Conservation (phyloP, 1,140 invertebrate genomes). For the Phortica variegata region DNA sequence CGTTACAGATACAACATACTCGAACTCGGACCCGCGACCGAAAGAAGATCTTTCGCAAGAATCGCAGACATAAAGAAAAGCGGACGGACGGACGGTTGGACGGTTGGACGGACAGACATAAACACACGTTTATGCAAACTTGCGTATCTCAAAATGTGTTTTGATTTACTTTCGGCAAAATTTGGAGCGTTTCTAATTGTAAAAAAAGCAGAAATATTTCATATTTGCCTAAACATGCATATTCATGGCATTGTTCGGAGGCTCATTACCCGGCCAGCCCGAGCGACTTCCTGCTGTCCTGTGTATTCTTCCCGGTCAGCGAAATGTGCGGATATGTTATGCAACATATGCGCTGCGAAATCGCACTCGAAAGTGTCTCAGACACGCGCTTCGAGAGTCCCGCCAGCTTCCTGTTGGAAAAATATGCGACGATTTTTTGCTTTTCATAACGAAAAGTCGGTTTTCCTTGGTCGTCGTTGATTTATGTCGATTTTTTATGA, state of each 20-base stretch:
- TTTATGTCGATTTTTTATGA: constrained; percentile 49
- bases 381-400: constrained; percentile 2
- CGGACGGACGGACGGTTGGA: too few species aligned
- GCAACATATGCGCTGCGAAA: constrained; percentile 33
- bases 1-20: background rate
- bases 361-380: constrained; percentile 12
- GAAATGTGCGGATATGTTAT: constrained; percentile 44
- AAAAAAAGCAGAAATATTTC: constrained; percentile 16
- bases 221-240: too few species aligned
- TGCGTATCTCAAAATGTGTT: too few species aligned
- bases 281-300: constrained; percentile 4
- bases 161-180: too few species aligned
- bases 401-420: constrained; percentile 6
- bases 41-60: background rate
- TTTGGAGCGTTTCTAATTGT: constrained; percentile 35
- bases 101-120: too few species aligned
- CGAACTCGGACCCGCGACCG: too few species aligned
- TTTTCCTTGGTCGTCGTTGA: constrained; percentile 14
- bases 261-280: constrained; percentile 19
- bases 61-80: too few species aligned
- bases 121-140: too few species aligned
- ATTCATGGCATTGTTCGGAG: constrained; percentile 48
- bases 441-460: background rate
- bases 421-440: constrained; percentile 18
- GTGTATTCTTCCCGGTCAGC: constrained; percentile 9